Percentiles rank a stretch among this genome's conserved stretches.
phyloP scores from a whole-genome alignment of 2,888 invertebrate genomes.

The Drepanosiphum platanoidis region DNA sequence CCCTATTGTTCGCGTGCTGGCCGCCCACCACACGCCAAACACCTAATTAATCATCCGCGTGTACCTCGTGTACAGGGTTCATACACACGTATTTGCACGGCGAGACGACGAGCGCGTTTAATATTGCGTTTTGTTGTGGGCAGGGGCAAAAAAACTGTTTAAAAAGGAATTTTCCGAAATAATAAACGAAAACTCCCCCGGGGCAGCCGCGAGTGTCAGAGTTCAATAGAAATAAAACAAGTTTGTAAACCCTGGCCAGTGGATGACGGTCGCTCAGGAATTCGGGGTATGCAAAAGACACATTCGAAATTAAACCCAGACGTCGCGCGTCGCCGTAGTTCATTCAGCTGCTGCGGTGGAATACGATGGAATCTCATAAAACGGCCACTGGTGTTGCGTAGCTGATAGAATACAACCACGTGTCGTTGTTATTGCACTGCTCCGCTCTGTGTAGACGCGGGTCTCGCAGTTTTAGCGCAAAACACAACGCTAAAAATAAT shows the following conservation, averaged over 20 bases:
- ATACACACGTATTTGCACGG: conserved; percentile 6
- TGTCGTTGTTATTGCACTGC: not conserved
- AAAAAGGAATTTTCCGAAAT: conserved; percentile 11
- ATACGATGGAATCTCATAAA: conserved; percentile 22
- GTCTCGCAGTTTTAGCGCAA: too few species aligned
- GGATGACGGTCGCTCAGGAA: conserved; percentile 38
- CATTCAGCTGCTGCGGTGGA: not conserved
- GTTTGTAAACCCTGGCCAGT: conserved; percentile 20
- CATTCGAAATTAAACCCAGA: conserved; percentile 37
- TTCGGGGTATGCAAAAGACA: conserved; percentile 29
- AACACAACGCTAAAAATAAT: not conserved
- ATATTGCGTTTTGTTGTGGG: conserved; percentile 23
- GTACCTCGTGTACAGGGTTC: not conserved
- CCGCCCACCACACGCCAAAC: not conserved
- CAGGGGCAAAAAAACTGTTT: not conserved
- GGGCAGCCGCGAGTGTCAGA: conserved; percentile 20
- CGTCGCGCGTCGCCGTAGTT: conserved; percentile 4
- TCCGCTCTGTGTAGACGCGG: too few species aligned
- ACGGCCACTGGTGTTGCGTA: not conserved
- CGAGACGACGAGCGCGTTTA: not conserved
- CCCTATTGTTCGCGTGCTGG: conserved; percentile 43
- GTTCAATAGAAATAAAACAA: not conserved
- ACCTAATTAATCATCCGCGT: conserved; percentile 38
- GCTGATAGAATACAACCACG: conserved; percentile 1
- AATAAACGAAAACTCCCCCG: not conserved